Base-by-base conservation (phyloP, 1,140 invertebrate species). In the Acromyrmex charruanus region DNA sequence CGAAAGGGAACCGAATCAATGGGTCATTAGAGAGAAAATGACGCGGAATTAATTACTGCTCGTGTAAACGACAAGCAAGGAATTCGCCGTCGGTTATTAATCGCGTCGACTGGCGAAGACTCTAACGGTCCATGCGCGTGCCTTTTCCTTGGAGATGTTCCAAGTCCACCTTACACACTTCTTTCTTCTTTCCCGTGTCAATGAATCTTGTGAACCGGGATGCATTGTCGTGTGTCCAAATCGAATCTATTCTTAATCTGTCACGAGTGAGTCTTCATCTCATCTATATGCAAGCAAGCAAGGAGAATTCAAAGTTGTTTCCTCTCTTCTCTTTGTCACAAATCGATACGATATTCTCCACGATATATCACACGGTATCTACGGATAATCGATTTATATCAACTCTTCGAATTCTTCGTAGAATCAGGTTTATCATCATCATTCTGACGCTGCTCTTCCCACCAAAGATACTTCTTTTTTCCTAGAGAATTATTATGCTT, bases 311-410 rank as follows among this genome's bases (percentile, higher is more conserved):
- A 18, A 31, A 91, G 81, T 91, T 72, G 77, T 71, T 74, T 25
- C 16, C 16, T 72, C 77, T 74, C 65, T 90, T 88, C 79, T 86
- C 88, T 75, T 90, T 91, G 90, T 86, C 86, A 91, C 74, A 53
- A 84, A 77, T 44, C 2, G 39, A 44, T n/a, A 51, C 66, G 7
- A 25, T 14, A 25, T 72, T 79, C 75, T 74, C 77, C 79, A 85
- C 90, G 85, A 91, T 90, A 88, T 69, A 88, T 89, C 90, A 88
- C 80, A 58, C 5, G 85, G 16, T 86, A 89, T 89, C 71, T 87
- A 88, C 59, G 74, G 86, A 91, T 91, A 91, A 91, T 89, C 88
- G 84, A 91, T 91, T 90, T 91, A 87, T 86, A 91, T 90, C 79
- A 68, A 82, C 55, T 89, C 63, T 65, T 58, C n/a, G 55, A 86